Evolutionary conservation across 1,140 invertebrate species (phyloP), one percentile per base, ranked within the genome.

Genomic region (Polypedilum vanderplanki): DNA sequence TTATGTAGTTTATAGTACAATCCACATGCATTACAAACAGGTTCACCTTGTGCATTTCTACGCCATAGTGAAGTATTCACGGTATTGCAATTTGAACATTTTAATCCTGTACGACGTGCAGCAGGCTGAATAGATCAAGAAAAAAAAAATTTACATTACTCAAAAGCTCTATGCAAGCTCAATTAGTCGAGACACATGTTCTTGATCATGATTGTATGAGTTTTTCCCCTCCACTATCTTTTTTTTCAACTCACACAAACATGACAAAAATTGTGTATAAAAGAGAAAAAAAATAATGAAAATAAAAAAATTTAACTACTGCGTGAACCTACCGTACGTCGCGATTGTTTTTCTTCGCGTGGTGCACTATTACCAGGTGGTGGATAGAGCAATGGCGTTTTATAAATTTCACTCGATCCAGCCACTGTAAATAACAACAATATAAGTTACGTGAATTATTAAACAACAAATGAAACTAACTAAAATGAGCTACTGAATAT

Each of bases 21-120:
- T 10, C 95, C 95, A 81, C 95, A 98, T 4, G 96, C 95, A 84
- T 97, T 97, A 84, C 95, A 97, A 1, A 97, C 94, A 2, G 94
- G 91, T 81, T 96, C 94, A 10, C 95, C 95, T 75, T 89, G 83
- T 17, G 88, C 83, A 84, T 97, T 97, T 77, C 94, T 86, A 76
- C 95, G 87, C 95, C 95, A 98, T 77, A 98, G 85, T 3, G 95
- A 96, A 7, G 95, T 97, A 5, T 89, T 90, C 17, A 82, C 87
- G 0, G 96, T 97, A 75, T 87, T 85, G 83, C 97, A 99, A 83
- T 99, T 99, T 78, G 90, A 91, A 85, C 97, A 99, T 74, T 87
- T 86, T 76, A 96, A 87, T 73, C 95, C 96, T 10, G 89, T 88
- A 76, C 93, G 87, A 80, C 91, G 88, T 20, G 90, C 87, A 20